phyloP scores from a whole-genome alignment of 1,140 invertebrate species.

The Drosophila ficusphila region DNA sequence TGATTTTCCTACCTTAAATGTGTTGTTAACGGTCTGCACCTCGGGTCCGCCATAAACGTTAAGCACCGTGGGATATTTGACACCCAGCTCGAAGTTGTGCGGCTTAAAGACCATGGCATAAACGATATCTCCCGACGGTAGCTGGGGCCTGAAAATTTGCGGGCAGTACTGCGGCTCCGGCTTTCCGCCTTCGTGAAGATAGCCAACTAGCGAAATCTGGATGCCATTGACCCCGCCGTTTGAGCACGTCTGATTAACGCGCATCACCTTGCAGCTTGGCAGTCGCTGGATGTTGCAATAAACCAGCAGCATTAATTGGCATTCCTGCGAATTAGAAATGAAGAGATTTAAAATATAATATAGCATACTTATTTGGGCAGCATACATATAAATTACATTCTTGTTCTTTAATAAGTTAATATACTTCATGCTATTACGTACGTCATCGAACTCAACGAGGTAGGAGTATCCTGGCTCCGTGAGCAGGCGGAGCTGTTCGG shows the following conservation, averaged over 20 bases:
- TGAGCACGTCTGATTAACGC: slow-evolving; percentile 86
- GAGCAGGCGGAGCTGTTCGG: slow-evolving; percentile 88
- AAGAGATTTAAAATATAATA: not conserved
- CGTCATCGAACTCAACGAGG: slow-evolving; percentile 91
- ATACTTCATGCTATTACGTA: slow-evolving; percentile 65
- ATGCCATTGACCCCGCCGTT: slow-evolving; percentile 87
- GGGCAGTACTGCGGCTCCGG: slow-evolving; percentile 88
- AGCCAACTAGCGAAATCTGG: slow-evolving; percentile 88
- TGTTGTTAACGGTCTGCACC: slow-evolving; percentile 98
- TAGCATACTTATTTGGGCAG: slow-evolving; percentile 1
- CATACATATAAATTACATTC: no score
- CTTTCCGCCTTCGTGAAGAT: slow-evolving; percentile 88
- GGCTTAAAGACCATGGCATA: slow-evolving; percentile 98
- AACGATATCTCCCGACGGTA: slow-evolving; percentile 90
- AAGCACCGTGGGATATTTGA: slow-evolving; percentile 96
- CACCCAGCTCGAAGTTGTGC: slow-evolving; percentile 89
- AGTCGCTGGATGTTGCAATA: slow-evolving; percentile 94
- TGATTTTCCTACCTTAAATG: slow-evolving; percentile 90
- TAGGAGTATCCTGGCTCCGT: slow-evolving; percentile 91
- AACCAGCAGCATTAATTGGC: slow-evolving; percentile 93
- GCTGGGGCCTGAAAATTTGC: slow-evolving; percentile 90
- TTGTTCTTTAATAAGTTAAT: not conserved
- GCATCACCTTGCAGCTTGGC: slow-evolving; percentile 92
- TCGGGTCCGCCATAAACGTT: slow-evolving; percentile 99
- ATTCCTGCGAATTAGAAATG: slow-evolving; percentile 86